phyloP scores from a whole-genome alignment of 2,888 invertebrate species.

The Heliconius cydno region DNA sequence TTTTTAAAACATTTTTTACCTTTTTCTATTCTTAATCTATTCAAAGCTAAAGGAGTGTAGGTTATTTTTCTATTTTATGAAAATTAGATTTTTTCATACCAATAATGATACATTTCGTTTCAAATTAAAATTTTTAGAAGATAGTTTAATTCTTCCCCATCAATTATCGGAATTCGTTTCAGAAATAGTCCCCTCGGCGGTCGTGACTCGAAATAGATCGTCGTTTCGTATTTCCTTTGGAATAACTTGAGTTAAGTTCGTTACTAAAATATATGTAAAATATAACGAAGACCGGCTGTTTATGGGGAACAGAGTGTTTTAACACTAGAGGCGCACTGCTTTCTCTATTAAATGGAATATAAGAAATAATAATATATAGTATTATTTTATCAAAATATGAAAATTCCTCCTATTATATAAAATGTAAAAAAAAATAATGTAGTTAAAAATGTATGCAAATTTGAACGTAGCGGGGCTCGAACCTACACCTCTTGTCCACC shows the following conservation, averaged over 20 bases:
- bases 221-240: slow-evolving; percentile 33
- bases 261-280: slow-evolving; percentile 4
- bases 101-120: background rate
- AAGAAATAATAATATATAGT: too few species aligned
- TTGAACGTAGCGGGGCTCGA: too few species aligned
- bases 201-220: slow-evolving; percentile 29
- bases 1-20: background rate
- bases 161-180: slow-evolving; percentile 18
- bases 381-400: too few species aligned
- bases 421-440: too few species aligned
- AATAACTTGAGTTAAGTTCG: slow-evolving; percentile 23
- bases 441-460: too few species aligned
- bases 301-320: too few species aligned
- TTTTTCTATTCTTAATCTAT: too few species aligned
- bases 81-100: background rate
- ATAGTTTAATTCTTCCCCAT: background rate
- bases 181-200: slow-evolving; percentile 32
- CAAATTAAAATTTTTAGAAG: background rate
- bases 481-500: too few species aligned
- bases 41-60: background rate
- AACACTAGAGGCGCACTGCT: background rate
- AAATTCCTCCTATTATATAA: too few species aligned
- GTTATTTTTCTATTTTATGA: background rate
- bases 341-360: too few species aligned
- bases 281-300: too few species aligned